A percentile compares a stretch with the other conserved stretches of the same genome.
These are phyloP conservation scores for Limnephilus marmoratus DNA, from an alignment of 2,888 invertebrate genomes.

Conservation along the genomic window DNA sequence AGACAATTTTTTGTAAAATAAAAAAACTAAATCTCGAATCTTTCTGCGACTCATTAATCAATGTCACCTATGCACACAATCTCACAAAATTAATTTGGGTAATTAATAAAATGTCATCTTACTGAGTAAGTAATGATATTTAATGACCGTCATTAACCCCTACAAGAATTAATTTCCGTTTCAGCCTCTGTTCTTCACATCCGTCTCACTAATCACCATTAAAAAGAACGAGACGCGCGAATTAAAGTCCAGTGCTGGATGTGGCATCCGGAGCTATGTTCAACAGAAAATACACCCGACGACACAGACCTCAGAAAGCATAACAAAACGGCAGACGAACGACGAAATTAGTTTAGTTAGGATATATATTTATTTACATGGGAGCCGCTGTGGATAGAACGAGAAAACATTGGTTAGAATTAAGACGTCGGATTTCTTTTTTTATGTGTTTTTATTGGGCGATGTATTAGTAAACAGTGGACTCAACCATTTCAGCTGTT, in stretches of 20 bases:
- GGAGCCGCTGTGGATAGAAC: conserved; percentile 23
- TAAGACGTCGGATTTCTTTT: conserved; percentile 21
- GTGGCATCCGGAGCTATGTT: background rate
- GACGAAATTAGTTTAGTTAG: conserved; percentile 50
- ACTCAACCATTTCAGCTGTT: conserved; percentile 42
- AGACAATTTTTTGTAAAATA: no score
- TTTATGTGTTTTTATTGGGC: conserved; percentile 41
- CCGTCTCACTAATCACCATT: conserved; percentile 2
- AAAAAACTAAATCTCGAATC: no score
- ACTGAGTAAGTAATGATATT: background rate
- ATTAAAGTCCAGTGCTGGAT: background rate
- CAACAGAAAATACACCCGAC: background rate
- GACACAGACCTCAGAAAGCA: conserved; percentile 2
- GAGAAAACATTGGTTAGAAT: conserved; percentile 28
- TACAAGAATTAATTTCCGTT: background rate
- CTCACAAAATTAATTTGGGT: background rate
- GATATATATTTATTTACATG: conserved; percentile 60
- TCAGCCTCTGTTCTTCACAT: background rate
- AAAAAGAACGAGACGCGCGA: background rate
- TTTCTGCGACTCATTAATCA: background rate
- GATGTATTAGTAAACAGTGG: conserved; percentile 34
- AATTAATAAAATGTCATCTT: background rate
- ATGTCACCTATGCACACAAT: background rate
- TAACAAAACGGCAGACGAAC: conserved; percentile 61
- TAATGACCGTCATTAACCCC: conserved; percentile 13